Evolutionary conservation across 2,797 vertebrate species (phyloP).

Genomic region (Peromyscus aztecus): DNA sequence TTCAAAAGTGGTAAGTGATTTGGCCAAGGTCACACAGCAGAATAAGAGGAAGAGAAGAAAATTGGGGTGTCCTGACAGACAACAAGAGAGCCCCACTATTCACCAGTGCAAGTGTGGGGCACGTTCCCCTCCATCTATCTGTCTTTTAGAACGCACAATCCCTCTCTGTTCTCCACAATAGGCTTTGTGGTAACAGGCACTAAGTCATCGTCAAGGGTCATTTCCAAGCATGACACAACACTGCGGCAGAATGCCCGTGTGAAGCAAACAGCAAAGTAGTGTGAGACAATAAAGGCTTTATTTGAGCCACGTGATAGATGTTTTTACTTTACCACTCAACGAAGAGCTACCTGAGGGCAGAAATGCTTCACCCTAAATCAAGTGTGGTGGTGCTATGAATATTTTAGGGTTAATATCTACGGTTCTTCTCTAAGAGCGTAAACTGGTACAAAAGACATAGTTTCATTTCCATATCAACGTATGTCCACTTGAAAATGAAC

Average conservation of each 20-base stretch:
- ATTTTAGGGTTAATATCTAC: slow-evolving; percentile 35
- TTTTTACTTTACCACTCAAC: neutral
- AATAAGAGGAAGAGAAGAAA: neutral
- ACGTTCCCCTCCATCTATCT: slow-evolving; percentile 23
- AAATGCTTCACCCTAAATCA: slow-evolving; percentile 46
- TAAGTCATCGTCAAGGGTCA: slow-evolving; percentile 57
- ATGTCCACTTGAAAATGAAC: neutral
- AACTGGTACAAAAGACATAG: slow-evolving; percentile 5
- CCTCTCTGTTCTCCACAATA: slow-evolving; percentile 68
- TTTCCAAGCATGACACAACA: slow-evolving; percentile 59
- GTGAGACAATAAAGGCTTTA: slow-evolving; percentile 48
- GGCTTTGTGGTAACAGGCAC: slow-evolving; percentile 50
- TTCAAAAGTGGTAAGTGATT: neutral
- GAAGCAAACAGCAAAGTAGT: slow-evolving; percentile 53
- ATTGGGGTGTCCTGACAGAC: slow-evolving; percentile 8
- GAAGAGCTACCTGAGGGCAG: neutral
- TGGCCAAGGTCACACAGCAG: neutral
- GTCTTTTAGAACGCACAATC: slow-evolving; percentile 53
- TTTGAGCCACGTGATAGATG: slow-evolving; percentile 4
- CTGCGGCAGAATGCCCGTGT: slow-evolving; percentile 35
- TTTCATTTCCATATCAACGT: neutral
- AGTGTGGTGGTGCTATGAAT: neutral
- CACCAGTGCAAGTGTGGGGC: neutral
- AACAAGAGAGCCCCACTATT: slow-evolving; percentile 28
- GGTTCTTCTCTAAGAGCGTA: slow-evolving; percentile 44